Conservation (phyloP, 2,113 vertebrate species). For the Cettia cetti region DNA sequence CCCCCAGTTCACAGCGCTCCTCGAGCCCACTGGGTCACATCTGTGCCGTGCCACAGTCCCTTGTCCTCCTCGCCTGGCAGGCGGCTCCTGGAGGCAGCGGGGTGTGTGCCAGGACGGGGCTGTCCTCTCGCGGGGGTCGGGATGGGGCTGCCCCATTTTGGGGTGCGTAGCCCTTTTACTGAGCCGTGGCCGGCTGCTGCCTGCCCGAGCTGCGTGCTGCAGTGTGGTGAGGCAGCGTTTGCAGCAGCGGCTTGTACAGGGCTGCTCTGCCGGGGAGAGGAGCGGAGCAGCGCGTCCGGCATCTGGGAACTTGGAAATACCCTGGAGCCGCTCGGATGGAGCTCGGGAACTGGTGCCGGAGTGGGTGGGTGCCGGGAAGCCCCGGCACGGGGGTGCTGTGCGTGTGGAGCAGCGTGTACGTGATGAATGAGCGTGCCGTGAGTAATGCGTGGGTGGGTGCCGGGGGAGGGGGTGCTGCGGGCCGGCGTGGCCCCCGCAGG, state of each 20-base stretch:
- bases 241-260: not conserved
- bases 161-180: not conserved
- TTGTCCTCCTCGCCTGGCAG: not conserved
- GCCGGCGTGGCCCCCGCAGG: not conserved
- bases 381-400: not conserved
- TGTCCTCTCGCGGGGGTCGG: not conserved
- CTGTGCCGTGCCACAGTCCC: not conserved
- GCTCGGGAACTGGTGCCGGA: not conserved
- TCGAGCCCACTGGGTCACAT: not conserved
- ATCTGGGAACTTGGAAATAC: not conserved
- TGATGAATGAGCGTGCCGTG: slow-evolving; percentile 28
- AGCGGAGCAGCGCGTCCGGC: not conserved
- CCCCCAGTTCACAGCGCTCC: not conserved
- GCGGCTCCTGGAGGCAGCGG: not conserved
- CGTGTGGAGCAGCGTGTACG: not conserved
- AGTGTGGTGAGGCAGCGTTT: not conserved
- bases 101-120: not conserved
- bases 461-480: not conserved
- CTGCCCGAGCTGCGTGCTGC: not conserved
- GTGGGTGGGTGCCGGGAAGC: not conserved
- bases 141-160: not conserved
- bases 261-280: not conserved
- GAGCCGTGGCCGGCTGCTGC: not conserved
- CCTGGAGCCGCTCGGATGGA: not conserved
- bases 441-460: slow-evolving; percentile 32